These are phyloP conservation scores for Folsomia candida DNA, from an alignment of 2,888 invertebrate species.

Conservation along the genomic window DNA sequence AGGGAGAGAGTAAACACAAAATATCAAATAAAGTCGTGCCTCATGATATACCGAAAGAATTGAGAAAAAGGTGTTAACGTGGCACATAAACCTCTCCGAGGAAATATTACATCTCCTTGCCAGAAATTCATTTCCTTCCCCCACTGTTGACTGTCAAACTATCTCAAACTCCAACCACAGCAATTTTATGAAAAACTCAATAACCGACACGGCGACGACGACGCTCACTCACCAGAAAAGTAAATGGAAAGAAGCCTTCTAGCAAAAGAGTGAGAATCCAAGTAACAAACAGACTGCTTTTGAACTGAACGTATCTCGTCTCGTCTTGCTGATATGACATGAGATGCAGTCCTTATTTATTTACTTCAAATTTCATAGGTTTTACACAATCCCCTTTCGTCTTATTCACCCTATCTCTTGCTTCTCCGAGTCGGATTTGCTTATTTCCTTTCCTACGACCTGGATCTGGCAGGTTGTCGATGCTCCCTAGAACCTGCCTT, in stretches of 20 bases:
- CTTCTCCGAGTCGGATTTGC: not conserved
- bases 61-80: slow-evolving; percentile 23
- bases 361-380: too few relatives aligned
- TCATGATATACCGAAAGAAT: slow-evolving; percentile 13
- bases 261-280: not conserved
- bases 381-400: too few relatives aligned
- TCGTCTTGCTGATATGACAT: too few relatives aligned
- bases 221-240: not conserved
- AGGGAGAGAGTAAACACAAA: slow-evolving; percentile 11
- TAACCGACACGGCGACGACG: slow-evolving; percentile 4
- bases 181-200: slow-evolving; percentile 21
- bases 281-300: not conserved
- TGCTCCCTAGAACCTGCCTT: not conserved
- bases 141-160: slow-evolving; percentile 8
- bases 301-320: too few relatives aligned
- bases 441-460: not conserved
- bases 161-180: slow-evolving; percentile 17
- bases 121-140: slow-evolving; percentile 18
- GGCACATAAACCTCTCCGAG: slow-evolving; percentile 12
- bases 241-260: slow-evolving; percentile 1
- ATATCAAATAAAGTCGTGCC: slow-evolving; percentile 11
- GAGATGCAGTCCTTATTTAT: too few relatives aligned
- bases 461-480: not conserved
- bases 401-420: not conserved
- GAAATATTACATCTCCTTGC: slow-evolving; percentile 9